These are phyloP conservation scores for Threskiornis aethiopicus DNA, from an alignment of 2,797 vertebrate species.

Conservation along the genomic window DNA sequence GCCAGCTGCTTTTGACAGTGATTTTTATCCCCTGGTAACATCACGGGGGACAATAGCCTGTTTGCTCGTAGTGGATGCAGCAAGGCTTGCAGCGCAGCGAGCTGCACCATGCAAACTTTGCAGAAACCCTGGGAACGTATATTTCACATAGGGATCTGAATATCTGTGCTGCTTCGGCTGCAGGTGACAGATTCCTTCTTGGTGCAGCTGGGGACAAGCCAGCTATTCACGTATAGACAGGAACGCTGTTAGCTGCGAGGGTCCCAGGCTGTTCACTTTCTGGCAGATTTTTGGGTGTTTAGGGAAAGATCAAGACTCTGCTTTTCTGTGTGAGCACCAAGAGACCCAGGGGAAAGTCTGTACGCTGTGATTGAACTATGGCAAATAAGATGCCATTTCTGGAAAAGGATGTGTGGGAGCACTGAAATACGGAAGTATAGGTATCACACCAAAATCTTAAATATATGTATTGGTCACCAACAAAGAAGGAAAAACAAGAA, in stretches of 20 bases:
- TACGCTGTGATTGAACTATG: background rate
- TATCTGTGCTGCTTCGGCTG: background rate
- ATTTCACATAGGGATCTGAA: background rate
- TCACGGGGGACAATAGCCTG: accelerated
- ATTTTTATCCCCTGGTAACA: background rate
- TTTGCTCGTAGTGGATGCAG: background rate
- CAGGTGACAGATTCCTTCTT: background rate
- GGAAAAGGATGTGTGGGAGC: background rate
- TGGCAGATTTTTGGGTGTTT: background rate
- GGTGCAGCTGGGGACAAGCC: background rate
- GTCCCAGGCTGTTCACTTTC: background rate
- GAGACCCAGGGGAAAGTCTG: background rate
- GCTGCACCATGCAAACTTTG: background rate
- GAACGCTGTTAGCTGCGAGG: accelerated
- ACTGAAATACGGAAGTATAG: background rate
- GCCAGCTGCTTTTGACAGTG: background rate
- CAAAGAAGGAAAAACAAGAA: background rate
- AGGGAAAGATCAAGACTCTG: background rate
- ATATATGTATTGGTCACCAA: background rate
- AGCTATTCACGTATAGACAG: accelerated
- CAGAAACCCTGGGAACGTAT: background rate
- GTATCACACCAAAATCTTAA: background rate
- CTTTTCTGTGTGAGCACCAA: background rate
- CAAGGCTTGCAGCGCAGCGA: accelerated
- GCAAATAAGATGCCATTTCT: background rate